Evolutionary conservation across 1,140 invertebrate genomes (phyloP).

Genomic region (Penaeus indicus): DNA sequence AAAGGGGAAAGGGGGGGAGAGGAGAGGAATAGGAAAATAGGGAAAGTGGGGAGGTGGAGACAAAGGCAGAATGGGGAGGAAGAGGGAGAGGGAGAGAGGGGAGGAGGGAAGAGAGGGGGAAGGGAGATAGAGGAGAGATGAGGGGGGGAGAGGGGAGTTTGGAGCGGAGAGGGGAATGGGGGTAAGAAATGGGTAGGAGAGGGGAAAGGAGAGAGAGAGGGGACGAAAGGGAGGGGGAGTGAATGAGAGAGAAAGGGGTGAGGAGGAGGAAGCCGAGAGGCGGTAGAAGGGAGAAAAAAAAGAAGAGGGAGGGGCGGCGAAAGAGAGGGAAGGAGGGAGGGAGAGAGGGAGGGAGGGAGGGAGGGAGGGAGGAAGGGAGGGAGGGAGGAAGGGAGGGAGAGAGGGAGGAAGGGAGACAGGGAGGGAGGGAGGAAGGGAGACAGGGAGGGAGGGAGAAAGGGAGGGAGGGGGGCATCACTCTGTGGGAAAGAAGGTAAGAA

Average conservation of each 20-base stretch:
- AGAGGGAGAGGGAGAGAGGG: too few species aligned
- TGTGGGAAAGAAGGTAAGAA: neutral
- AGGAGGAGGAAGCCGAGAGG: neutral
- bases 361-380: neutral
- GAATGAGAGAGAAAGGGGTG: neutral
- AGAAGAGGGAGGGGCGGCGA: neutral
- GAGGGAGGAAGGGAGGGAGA: neutral
- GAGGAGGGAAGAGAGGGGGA: neutral
- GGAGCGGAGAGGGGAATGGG: too few species aligned
- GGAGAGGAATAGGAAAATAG: neutral
- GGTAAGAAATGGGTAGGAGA: too few species aligned
- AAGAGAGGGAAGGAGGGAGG: too few species aligned
- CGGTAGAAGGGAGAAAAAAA: neutral
- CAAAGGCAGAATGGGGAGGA: neutral
- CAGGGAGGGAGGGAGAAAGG: neutral
- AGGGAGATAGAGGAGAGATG: neutral
- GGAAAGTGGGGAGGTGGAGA: neutral
- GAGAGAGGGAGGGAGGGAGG: neutral
- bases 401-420: neutral
- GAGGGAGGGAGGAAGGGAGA: neutral
- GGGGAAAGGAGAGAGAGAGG: too few species aligned
- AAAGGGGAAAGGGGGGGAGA: too few species aligned
- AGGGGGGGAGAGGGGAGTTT: too few species aligned
- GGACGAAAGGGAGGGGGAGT: too few species aligned
- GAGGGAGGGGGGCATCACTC: neutral